Base-by-base conservation (phyloP, 1,140 invertebrate species). In the Cataglyphis hispanica region DNA sequence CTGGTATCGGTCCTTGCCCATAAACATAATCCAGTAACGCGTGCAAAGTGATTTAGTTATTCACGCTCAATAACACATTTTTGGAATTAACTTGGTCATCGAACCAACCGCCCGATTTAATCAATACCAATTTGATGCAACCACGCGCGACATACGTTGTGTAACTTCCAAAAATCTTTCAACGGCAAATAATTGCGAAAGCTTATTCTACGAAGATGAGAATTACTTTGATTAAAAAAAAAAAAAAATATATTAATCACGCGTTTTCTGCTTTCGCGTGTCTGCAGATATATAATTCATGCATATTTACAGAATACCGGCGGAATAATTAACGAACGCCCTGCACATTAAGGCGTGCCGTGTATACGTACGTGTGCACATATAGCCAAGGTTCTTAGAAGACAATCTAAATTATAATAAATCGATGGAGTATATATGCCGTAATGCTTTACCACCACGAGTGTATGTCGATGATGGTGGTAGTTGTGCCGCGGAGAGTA, bases 331-430 rank as follows among this genome's bases (percentile, higher is more conserved):
- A 92, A 91, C 86, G 89, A 88, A 92, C 89, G 87, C 74, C 16
- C 84, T 80, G 90, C 91, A 83, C 87, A 90, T 91, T 91, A 90
- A 91, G 81, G 87, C 85, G 84, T 64, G 85, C 40, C 46, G 66
- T 80, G 40, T 78, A 70, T 78, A 83, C 76, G 58, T 50, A 84
- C 83, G 74, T 61, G 74, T 85, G 80, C 63, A 85, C 76, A 80
- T 89, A 85, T 78, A 85, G 87, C 27, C 80, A 43, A 60, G 85
- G 81, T 91, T 91, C 91, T 92, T 90, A 89, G 90, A 87, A 91
- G 92, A 90, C 90, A 91, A 92, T 93, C 89, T 91, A 91, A 93
- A 93, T 94, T 93, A 94, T 93, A 93, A 93, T 93, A 93, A 94
- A 94, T 94, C 93, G 92, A 93, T 93, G 90, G 89, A 84, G 84